These are phyloP conservation scores for Nestor notabilis DNA, from an alignment of 2,113 vertebrate species.

Conservation along the genomic window DNA sequence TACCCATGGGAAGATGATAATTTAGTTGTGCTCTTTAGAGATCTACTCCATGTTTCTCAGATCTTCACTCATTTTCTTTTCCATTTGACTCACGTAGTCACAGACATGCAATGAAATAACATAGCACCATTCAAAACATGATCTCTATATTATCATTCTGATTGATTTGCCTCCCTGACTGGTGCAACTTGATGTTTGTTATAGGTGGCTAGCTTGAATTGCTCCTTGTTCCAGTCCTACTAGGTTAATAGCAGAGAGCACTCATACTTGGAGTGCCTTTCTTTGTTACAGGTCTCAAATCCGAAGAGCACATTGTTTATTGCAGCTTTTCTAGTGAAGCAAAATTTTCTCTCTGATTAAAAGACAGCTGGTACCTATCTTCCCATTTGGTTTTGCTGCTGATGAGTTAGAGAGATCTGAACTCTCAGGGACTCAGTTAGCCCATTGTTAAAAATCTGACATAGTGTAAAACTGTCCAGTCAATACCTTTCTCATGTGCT, in stretches of 20 bases:
- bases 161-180: neutral
- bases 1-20: neutral
- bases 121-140: neutral
- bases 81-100: neutral
- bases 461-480: neutral
- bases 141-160: neutral
- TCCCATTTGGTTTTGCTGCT: neutral
- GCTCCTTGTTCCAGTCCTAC: neutral
- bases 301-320: neutral
- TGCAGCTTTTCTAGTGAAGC: rapidly evolving
- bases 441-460: neutral
- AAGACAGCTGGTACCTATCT: neutral
- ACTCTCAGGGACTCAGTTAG: neutral
- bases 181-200: neutral
- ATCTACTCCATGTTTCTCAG: neutral
- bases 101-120: neutral
- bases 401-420: neutral
- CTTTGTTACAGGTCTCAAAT: neutral
- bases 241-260: neutral
- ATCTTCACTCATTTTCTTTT: neutral
- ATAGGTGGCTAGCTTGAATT: neutral
- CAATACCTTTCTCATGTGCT: neutral
- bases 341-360: neutral
- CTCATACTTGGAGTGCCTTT: neutral
- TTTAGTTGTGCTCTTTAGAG: neutral